Evolutionary conservation across 2,797 vertebrate species (phyloP), one percentile per base, ranked within the genome.

Genomic region (Spinus olivaceus): DNA sequence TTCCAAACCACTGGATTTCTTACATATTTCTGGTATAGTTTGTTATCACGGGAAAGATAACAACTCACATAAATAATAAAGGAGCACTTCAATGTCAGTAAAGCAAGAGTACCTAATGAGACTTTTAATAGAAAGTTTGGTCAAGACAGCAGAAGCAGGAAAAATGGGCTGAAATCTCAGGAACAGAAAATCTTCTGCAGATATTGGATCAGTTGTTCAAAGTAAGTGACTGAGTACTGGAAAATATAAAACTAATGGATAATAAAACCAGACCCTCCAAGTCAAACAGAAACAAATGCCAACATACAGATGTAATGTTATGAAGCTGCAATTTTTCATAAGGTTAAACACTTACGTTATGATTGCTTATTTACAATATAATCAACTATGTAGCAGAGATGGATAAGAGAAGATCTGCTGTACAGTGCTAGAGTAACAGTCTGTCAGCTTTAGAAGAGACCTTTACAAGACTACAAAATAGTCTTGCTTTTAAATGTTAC

Each of bases 161-260:
- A 93, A 30, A 81, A 90, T 86, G 91, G 94, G 82, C 85, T 93
- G 87, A 79, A 92, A 81, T 90, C 72, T 94, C 91, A 90, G 86
- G 57, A 94, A 91, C 54, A 79, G 61, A 59, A 50, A 85, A 57
- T 42, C 50, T 94, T 76, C 82, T 86, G 72, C 66, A 92, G 59
- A 50, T 81, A 94, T 6, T 46, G 57, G 37, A 67, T 82, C 61
- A 53, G 57, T 91, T 96, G 79, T 30, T 86, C 70, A 83, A 88
- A 70, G 64, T 44, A 79, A 92, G 41, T 67, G 76, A 90, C 37
- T 14, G 53, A 91, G 49, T 91, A 95, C 57, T 72, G 30, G 79
- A 94, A 92, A 92, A 63, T 44, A 88, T 16, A 82, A 91, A 92
- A 88, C 81, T 83, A 82, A 88, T 37, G 23, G 69, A 50, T 80